Evolutionary conservation across 2,113 vertebrate species (phyloP).

Genomic region (Lucifuga dentata): DNA sequence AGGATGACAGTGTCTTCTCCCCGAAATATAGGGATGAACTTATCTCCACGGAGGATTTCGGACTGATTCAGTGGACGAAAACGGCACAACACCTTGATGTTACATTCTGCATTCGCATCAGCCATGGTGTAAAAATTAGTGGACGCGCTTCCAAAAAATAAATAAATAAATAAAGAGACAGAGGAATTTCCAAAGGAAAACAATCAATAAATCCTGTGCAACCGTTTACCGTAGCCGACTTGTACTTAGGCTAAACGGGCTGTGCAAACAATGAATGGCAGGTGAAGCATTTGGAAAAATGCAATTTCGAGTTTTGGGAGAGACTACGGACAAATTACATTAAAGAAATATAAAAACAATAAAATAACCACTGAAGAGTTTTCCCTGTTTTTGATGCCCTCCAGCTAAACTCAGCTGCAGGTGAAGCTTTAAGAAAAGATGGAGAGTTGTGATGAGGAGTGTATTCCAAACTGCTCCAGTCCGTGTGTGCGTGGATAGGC

Average conservation of each 20-base stretch:
- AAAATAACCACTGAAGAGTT: slow-evolving; percentile 9
- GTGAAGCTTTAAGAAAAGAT: slow-evolving; percentile 31
- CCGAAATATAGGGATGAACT: slow-evolving; percentile 90
- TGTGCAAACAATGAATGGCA: slow-evolving; percentile 45
- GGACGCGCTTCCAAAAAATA: slow-evolving; percentile 41
- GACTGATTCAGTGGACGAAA: slow-evolving; percentile 92
- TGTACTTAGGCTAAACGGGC: slow-evolving; percentile 36
- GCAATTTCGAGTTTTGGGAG: slow-evolving; percentile 62
- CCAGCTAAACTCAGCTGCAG: slow-evolving; percentile 32
- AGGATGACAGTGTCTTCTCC: slow-evolving; percentile 89
- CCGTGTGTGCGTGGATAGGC: slow-evolving; percentile 53
- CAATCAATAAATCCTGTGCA: slow-evolving; percentile 7
- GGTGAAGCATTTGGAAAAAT: slow-evolving; percentile 56
- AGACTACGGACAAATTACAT: slow-evolving; percentile 39
- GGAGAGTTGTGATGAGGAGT: slow-evolving; percentile 53
- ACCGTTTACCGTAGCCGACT: slow-evolving; percentile 30
- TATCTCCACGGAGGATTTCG: slow-evolving; percentile 90
- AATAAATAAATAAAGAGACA: no score
- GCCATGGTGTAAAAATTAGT: slow-evolving; percentile 83
- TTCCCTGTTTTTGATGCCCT: slow-evolving; percentile 22
- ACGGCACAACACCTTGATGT: slow-evolving; percentile 94
- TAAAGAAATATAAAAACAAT: slow-evolving; percentile 19
- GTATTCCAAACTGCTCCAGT: slow-evolving; percentile 64
- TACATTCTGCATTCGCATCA: slow-evolving; percentile 89
- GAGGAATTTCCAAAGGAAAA: slow-evolving; percentile 13